Evolutionary conservation across 2,113 vertebrate genomes (phyloP), one percentile per base, ranked within the genome.

Genomic region (Rhynchopsitta pachyrhyncha): DNA sequence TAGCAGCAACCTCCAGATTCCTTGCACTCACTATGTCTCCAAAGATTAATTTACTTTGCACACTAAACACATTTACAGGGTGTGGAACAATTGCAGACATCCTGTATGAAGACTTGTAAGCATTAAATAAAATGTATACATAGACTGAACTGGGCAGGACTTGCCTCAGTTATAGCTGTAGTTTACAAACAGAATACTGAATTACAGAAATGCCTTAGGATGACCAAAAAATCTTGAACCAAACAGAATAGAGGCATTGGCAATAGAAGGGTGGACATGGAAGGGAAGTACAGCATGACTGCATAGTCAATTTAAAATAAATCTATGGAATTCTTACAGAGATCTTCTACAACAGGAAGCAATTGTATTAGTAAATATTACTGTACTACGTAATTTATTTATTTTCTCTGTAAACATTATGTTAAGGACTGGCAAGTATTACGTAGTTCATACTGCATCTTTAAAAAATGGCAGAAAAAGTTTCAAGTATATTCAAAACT

Each of bases 381-480:
- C 4, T 4, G 3, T 33, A 42, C 16, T n/a, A 52, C 0, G 0
- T 13, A 50, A 87, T 28, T 13, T n/a, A 22, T 7, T 33, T 46
- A 68, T 80, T 35, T 78, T n/a, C 27, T 62, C 10, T 28, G 17
- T 24, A 82, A 2, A 47, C 16, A 10, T 57, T 78, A 64, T 16
- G 6, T 39, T 55, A 68, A 60, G 17, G 17, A 85, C 19, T 69
- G 31, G 7, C 33, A 69, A 87, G 17, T 31, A 6, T 19, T 19
- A 64, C 29, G 24, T 17, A 66, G 33, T 62, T 81, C 35, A 11
- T n/a, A 69, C 25, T 59, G 68, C 41, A 35, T 15, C 7, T 31
- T 80, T 66, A 3, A 18, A 23, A 90, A 92, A 79, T 7, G 2
- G 23, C 46, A 94, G 44, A 42, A 86, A 29, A 78, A 52, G 25